Percentiles rank a stretch among this genome's conserved stretches.
These are phyloP conservation scores for Leptopilina drosophilae DNA, from an alignment of 2,888 invertebrate genomes.

Conservation along the genomic window DNA sequence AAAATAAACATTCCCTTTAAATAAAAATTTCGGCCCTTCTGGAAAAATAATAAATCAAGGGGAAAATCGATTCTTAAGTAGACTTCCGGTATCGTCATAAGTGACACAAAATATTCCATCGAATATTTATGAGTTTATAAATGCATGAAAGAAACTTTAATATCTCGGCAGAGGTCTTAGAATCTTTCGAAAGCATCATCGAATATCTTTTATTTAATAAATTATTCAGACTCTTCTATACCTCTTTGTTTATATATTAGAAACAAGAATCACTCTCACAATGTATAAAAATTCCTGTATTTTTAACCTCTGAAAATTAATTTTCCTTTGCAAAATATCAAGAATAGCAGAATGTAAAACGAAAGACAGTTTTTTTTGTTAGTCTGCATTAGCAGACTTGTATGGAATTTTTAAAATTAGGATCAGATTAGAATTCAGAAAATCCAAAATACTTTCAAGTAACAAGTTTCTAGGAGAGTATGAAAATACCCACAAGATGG, in stretches of 20 bases:
- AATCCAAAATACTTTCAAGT: no score
- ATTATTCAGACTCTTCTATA: conserved; percentile 9
- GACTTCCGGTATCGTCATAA: neutral
- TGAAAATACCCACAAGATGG: neutral
- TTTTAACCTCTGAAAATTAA: no score
- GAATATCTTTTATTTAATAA: conserved; percentile 14
- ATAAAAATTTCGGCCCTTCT: no score
- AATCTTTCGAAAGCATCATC: conserved; percentile 11
- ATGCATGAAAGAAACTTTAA: neutral
- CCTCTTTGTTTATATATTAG: neutral
- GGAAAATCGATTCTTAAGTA: neutral
- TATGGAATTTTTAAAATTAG: no score
- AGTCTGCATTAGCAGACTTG: no score
- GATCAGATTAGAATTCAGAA: no score
- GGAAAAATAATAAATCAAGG: neutral
- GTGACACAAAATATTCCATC: neutral
- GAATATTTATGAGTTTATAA: conserved; percentile 20
- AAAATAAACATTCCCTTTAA: no score
- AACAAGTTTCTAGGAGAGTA: no score
- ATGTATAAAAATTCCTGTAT: no score
- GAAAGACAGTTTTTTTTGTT: no score
- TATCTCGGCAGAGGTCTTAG: neutral
- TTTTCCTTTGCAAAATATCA: no score
- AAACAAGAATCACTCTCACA: neutral
- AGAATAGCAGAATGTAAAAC: no score